phyloP scores from a whole-genome alignment of 2,888 invertebrate species.

The Zaprionus bogoriensis region DNA sequence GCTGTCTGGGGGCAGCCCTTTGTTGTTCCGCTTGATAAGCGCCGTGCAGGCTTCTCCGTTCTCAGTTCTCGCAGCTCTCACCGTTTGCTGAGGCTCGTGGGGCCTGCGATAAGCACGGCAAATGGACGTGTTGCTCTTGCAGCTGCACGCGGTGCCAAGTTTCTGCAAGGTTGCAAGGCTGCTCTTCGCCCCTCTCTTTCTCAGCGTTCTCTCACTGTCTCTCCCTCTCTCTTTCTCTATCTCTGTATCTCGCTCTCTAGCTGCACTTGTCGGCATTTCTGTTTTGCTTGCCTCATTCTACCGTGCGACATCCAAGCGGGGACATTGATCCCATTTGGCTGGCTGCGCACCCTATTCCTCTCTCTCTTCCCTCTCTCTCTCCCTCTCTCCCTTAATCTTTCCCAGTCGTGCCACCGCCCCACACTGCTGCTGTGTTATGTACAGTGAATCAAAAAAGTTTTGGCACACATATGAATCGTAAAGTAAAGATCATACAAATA shows the following conservation, averaged over 20 bases:
- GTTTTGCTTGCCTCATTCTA: slow-evolving; percentile 72
- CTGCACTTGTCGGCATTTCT: slow-evolving; percentile 45
- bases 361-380: neutral
- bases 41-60: neutral
- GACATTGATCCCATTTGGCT: slow-evolving; percentile 73
- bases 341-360: slow-evolving; percentile 7
- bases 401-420: neutral
- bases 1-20: slow-evolving; percentile 12
- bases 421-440: slow-evolving; percentile 25
- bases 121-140: neutral
- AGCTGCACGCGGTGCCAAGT: slow-evolving; percentile 1
- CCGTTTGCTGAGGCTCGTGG: neutral
- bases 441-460: too few relatives aligned
- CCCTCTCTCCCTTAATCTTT: neutral
- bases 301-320: slow-evolving; percentile 43
- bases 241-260: slow-evolving; percentile 3
- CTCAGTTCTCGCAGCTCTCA: neutral
- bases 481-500: too few relatives aligned
- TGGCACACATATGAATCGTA: too few relatives aligned
- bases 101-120: neutral
- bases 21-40: slow-evolving; percentile 20
- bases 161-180: slow-evolving; percentile 19
- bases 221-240: neutral
- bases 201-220: neutral
- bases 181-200: neutral